A percentile compares a stretch with the other conserved stretches of the same genome.
These are phyloP conservation scores for Oceanodroma leucorhoa DNA, from an alignment of 2,797 vertebrate genomes.

Conservation along the genomic window DNA sequence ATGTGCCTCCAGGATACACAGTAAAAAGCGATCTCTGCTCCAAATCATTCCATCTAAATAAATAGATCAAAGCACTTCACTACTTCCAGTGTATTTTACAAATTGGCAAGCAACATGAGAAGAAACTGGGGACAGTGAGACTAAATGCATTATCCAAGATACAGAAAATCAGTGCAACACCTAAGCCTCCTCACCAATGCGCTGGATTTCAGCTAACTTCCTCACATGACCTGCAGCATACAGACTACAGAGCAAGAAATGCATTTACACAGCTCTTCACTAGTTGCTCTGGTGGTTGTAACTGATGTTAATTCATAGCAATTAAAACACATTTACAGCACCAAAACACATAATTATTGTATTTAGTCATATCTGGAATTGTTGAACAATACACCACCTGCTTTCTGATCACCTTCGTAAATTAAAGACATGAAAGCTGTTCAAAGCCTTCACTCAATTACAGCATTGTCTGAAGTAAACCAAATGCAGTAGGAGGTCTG, in stretches of 20 bases:
- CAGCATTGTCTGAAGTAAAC: neutral
- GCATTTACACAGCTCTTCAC: neutral
- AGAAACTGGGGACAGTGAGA: neutral
- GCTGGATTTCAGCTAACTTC: neutral
- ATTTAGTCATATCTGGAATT: neutral
- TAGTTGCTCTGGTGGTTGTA: neutral
- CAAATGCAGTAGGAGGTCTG: neutral
- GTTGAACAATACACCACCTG: slow-evolving; percentile 4
- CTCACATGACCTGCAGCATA: neutral
- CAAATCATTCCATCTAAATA: neutral
- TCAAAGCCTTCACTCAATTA: neutral
- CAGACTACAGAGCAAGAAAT: neutral
- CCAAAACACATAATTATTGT: neutral
- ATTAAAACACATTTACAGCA: neutral
- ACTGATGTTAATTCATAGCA: neutral
- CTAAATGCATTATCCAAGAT: neutral
- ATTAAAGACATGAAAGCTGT: neutral
- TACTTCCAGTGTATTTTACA: neutral
- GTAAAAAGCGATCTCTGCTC: neutral
- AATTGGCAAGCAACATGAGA: neutral
- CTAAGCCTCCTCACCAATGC: neutral
- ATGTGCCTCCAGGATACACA: neutral
- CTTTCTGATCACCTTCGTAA: neutral
- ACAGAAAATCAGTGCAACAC: neutral
- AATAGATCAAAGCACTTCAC: neutral